Evolutionary conservation across 2,113 vertebrate genomes (phyloP), one percentile per base, ranked within the genome.

Genomic region (Muntiacus muntjak): DNA sequence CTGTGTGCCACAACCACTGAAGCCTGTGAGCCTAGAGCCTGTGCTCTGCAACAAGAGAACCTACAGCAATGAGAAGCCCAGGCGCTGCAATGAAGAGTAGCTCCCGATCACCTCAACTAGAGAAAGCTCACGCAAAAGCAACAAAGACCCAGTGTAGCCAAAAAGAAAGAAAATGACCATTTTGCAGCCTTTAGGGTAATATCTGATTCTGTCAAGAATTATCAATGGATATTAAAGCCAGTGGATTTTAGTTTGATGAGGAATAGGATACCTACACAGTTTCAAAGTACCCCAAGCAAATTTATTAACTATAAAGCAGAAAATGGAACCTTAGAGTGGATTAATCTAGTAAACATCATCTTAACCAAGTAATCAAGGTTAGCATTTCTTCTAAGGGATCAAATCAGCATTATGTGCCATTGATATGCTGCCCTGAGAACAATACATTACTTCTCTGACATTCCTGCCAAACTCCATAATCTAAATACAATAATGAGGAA

Each of bases 401-500:
- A 93, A 30, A 74, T 6, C 25, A 89, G 15, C 9, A 89, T 89
- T 54, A 88, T n/a, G 30, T 71, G 28, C 36, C 87, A 30, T 15
- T 45, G 67, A 52, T 57, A 78, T 10, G 60, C 96, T 81, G 45
- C 11, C 14, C 6, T 84, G 33, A 91, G 50, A 93, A 91, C 3
- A 57, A 36, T 6, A 87, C 12, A 87, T 58, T 55, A 84, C 11
- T 64, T 84, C 36, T 87, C 28, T 43, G 30, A 21, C 76, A 64
- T 89, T 67, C 67, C 19, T 71, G 23, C 12, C 84, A 94, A 94
- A 36, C 81, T 62, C 45, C 25, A 85, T 93, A 58, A 95, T 40
- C n/a, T 93, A 96, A 84, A 91, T 78, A 36, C 33, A 90, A 96
- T 55, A 54, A 96, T 43, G 7, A 58, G 36, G 54, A 96, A 90